Conservation (phyloP, 2,113 vertebrate species). For the Anseranas semipalmata region DNA sequence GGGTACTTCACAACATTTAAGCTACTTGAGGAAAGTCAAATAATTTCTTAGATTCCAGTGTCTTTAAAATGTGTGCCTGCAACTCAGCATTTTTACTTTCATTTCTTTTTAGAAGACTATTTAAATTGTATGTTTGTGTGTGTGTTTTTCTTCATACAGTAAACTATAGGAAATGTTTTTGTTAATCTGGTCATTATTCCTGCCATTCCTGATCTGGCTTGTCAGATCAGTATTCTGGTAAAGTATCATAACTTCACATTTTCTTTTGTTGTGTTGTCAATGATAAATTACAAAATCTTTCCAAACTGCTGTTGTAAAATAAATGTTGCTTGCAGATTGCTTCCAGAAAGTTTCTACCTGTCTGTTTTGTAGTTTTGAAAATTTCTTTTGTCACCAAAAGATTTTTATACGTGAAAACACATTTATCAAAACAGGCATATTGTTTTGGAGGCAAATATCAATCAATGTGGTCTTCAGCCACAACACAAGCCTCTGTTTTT, state of each 20-base stretch:
- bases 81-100: neutral
- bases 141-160: neutral
- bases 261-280: neutral
- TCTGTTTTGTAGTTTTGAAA: neutral
- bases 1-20: neutral
- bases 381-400: neutral
- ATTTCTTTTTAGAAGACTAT: neutral
- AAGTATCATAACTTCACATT: neutral
- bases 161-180: neutral
- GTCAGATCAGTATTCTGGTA: neutral
- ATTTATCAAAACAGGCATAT: neutral
- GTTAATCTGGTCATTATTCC: neutral
- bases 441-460: neutral
- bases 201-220: neutral
- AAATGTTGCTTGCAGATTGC: neutral
- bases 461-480: neutral
- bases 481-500: neutral
- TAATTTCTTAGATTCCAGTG: neutral
- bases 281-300: neutral
- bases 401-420: neutral
- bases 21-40: neutral
- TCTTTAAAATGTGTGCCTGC: neutral
- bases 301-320: neutral
- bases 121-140: neutral
- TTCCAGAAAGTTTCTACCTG: neutral